phyloP scores from a whole-genome alignment of 2,113 vertebrate species.

The Sterna hirundo region DNA sequence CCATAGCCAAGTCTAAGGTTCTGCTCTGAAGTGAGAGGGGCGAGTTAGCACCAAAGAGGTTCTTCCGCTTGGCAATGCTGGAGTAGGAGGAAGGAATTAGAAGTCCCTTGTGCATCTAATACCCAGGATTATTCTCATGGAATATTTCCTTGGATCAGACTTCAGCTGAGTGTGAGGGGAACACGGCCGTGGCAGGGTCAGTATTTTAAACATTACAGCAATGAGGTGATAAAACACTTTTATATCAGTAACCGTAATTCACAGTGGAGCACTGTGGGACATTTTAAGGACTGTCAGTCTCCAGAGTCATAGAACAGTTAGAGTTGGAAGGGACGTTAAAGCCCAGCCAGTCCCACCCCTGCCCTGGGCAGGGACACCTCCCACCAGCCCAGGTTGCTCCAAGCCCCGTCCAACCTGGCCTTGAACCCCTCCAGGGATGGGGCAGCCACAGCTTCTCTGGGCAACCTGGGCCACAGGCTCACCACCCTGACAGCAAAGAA shows the following conservation, averaged over 20 bases:
- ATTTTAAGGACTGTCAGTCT: background rate
- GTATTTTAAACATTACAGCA: background rate
- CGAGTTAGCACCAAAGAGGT: background rate
- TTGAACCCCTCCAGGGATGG: background rate
- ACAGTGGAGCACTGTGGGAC: background rate
- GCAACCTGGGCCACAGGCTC: background rate
- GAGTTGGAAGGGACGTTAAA: background rate
- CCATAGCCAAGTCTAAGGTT: fast-evolving
- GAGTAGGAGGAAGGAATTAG: constrained; percentile 1
- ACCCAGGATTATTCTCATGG: background rate
- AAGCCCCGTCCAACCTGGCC: background rate
- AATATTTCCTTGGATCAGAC: background rate
- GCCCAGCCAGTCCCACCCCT: background rate
- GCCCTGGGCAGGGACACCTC: background rate
- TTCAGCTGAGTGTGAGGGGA: background rate
- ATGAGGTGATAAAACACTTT: background rate
- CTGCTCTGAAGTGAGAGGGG: background rate
- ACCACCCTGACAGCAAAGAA: background rate
- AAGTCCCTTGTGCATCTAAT: background rate
- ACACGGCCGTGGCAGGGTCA: fast-evolving
- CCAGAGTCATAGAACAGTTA: background rate
- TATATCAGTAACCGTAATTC: background rate
- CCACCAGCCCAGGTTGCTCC: background rate
- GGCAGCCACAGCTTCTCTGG: background rate
- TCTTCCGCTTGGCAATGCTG: background rate